phyloP scores from a whole-genome alignment of 2,888 invertebrate species.

The Nymphalis polychloros region DNA sequence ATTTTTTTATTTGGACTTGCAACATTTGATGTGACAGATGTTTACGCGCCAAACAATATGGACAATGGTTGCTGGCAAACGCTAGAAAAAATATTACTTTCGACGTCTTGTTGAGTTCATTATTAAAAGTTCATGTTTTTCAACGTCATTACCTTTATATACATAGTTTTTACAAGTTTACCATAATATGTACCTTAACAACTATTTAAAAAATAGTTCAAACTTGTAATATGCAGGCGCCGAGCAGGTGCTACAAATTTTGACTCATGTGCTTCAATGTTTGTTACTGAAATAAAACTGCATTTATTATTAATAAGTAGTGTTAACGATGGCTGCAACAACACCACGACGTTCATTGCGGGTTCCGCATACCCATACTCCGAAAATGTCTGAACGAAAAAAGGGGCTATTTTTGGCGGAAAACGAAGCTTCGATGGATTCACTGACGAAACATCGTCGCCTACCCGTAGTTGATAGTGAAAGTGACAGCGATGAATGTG shows the following conservation, averaged over 20 bases:
- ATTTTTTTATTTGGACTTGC: constrained; percentile 14
- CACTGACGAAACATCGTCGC: constrained; percentile 66
- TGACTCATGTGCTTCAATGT: constrained; percentile 45
- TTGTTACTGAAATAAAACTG: constrained; percentile 38
- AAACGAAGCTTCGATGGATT: constrained; percentile 53
- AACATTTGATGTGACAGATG: constrained; percentile 65
- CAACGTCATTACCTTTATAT: background rate
- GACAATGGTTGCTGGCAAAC: constrained; percentile 66
- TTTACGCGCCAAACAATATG: constrained; percentile 78
- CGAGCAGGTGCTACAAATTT: constrained; percentile 38
- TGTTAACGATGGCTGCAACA: constrained; percentile 58
- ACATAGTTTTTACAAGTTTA: background rate
- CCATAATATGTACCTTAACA: constrained; percentile 6
- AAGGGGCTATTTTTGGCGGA: constrained; percentile 82
- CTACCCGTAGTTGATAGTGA: constrained; percentile 74
- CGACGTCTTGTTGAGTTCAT: background rate
- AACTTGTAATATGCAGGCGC: constrained; percentile 31
- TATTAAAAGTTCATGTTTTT: background rate
- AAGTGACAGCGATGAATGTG: constrained; percentile 77
- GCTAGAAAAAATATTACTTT: constrained; percentile 48
- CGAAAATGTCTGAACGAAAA: constrained; percentile 83
- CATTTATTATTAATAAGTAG: constrained; percentile 33
- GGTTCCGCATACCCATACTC: constrained; percentile 72
- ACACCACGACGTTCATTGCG: constrained; percentile 72
- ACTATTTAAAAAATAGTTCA: background rate